These are phyloP conservation scores for Hofmannophila pseudospretella DNA, from an alignment of 2,888 invertebrate species.

Conservation along the genomic window DNA sequence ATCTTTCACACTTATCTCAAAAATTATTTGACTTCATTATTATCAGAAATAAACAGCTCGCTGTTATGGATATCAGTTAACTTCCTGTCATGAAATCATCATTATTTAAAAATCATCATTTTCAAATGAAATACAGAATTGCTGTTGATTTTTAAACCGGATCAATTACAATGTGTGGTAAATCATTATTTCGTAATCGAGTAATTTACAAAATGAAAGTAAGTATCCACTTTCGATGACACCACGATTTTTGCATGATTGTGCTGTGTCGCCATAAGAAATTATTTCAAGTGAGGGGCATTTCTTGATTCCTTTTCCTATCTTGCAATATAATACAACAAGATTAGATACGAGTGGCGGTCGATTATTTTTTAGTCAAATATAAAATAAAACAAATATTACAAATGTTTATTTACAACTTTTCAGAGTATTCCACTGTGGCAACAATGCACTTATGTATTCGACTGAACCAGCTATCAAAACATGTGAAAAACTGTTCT, in stretches of 20 bases:
- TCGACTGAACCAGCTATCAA: too few species aligned
- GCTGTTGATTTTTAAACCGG: neutral
- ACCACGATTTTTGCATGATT: neutral
- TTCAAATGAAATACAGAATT: neutral
- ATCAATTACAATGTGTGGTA: neutral
- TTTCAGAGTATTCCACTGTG: too few species aligned
- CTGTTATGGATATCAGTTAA: neutral
- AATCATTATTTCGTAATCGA: neutral
- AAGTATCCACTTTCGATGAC: neutral
- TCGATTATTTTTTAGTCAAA: too few species aligned
- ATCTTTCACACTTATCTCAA: too few species aligned
- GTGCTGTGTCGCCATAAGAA: neutral
- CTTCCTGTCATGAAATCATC: neutral
- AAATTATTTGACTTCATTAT: neutral
- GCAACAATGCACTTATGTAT: too few species aligned
- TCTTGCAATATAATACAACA: too few species aligned
- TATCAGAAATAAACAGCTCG: neutral
- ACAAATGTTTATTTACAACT: too few species aligned
- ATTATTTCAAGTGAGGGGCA: too few species aligned
- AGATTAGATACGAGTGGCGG: too few species aligned
- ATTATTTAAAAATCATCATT: neutral
- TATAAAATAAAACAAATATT: too few species aligned
- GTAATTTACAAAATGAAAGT: constrained; percentile 1
- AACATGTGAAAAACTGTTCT: too few species aligned
- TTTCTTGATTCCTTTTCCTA: too few species aligned